Evolutionary conservation across 2,888 invertebrate species (phyloP).

Genomic region (Zygaena filipendulae): DNA sequence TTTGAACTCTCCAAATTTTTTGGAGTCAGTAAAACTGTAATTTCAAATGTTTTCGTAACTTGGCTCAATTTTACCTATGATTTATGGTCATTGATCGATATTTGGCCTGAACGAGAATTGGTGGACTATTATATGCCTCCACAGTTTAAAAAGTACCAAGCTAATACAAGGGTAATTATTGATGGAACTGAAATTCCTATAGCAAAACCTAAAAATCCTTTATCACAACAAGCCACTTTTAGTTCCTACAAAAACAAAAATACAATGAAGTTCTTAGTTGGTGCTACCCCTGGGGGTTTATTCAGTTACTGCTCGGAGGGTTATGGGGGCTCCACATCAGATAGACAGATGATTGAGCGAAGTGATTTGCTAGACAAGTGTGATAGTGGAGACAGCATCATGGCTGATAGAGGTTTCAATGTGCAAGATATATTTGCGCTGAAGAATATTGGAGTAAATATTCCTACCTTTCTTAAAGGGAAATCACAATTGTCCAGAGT

Average conservation of each 20-base stretch:
- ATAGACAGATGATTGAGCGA: slow-evolving; percentile 16
- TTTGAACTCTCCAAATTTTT: slow-evolving; percentile 13
- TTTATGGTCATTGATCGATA: slow-evolving; percentile 9
- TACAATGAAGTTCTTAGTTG: slow-evolving; percentile 15
- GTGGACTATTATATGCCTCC: slow-evolving; percentile 14
- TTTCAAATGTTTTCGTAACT: slow-evolving; percentile 15
- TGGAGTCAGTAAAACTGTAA: slow-evolving; percentile 7
- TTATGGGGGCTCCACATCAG: slow-evolving; percentile 16
- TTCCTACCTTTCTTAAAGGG: slow-evolving; percentile 17
- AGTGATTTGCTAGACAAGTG: slow-evolving; percentile 13
- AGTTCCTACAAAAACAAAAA: slow-evolving; percentile 16
- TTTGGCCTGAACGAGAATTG: slow-evolving; percentile 11
- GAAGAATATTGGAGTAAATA: slow-evolving; percentile 14
- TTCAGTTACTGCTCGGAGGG: slow-evolving; percentile 13
- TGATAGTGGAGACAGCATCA: slow-evolving; percentile 14
- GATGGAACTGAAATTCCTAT: slow-evolving; percentile 10
- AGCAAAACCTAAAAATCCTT: slow-evolving; percentile 1
- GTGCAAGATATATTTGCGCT: slow-evolving; percentile 18
- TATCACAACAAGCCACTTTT: slow-evolving; percentile 6
- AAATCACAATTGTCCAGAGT: slow-evolving; percentile 12
- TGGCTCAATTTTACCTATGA: slow-evolving; percentile 14
- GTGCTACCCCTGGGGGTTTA: slow-evolving; percentile 16
- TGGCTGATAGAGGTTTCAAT: slow-evolving; percentile 19
- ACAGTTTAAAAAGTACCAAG: slow-evolving; percentile 8
- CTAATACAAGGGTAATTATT: slow-evolving; percentile 11